Percentiles rank a stretch among this genome's conserved stretches.
Conservation (phyloP, 2,113 vertebrate species). For the Nibea albiflora region DNA sequence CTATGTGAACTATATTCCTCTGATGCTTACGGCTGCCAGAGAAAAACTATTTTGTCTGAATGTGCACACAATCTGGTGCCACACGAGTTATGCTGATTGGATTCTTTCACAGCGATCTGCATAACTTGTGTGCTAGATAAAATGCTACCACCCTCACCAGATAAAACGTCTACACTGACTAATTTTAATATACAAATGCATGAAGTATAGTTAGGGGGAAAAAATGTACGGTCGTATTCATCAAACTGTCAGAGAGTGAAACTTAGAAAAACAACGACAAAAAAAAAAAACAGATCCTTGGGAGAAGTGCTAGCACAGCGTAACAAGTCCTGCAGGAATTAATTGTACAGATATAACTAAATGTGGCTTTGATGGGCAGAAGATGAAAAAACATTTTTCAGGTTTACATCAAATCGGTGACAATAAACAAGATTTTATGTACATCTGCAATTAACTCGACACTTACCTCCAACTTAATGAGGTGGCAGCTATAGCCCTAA, state of each 20-base stretch:
- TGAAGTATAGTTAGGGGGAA: slow-evolving; percentile 5
- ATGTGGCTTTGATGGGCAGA: background rate
- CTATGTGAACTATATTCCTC: slow-evolving; percentile 34
- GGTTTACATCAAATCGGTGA: slow-evolving; percentile 14
- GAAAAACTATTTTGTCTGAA: slow-evolving; percentile 16
- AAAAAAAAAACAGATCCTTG: background rate
- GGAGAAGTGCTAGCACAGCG: slow-evolving; percentile 40
- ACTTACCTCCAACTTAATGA: background rate
- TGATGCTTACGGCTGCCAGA: slow-evolving; percentile 22
- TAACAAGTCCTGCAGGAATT: slow-evolving; percentile 25
- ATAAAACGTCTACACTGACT: slow-evolving; percentile 47
- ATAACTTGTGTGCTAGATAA: slow-evolving; percentile 36
- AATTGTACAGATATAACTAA: slow-evolving; percentile 5
- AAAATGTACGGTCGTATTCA: slow-evolving; percentile 48
- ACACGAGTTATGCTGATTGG: slow-evolving; percentile 28
- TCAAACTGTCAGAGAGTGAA: slow-evolving; percentile 61
- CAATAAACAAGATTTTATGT: background rate
- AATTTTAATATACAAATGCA: slow-evolving; percentile 63
- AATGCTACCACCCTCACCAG: slow-evolving; percentile 32
- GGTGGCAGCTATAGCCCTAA: background rate
- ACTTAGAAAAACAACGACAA: slow-evolving; percentile 22
- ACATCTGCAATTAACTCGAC: background rate
- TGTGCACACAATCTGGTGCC: slow-evolving; percentile 33
- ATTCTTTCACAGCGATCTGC: slow-evolving; percentile 30
- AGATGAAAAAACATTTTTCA: background rate